Evolutionary conservation across 2,797 vertebrate genomes (phyloP).

Genomic region (Chelonia mydas): DNA sequence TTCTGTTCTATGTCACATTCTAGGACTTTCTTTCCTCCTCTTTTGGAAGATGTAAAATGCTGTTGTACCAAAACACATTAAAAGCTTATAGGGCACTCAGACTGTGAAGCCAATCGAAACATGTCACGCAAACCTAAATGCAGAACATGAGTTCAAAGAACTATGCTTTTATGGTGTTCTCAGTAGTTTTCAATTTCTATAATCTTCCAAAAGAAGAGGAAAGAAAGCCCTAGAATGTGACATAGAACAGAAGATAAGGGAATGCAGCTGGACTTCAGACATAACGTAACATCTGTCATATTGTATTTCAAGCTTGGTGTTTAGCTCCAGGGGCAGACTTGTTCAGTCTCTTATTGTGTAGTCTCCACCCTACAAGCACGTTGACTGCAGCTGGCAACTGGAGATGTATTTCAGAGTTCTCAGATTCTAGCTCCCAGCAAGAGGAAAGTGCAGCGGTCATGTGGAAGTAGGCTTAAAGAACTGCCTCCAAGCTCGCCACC

Average conservation of each 20-base stretch:
- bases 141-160: not conserved
- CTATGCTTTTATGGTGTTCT: not conserved
- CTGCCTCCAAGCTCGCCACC: not conserved
- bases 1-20: not conserved
- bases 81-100: not conserved
- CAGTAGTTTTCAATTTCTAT: not conserved
- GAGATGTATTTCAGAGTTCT: not conserved
- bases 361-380: not conserved
- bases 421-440: not conserved
- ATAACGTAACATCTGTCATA: not conserved
- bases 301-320: not conserved
- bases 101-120: not conserved
- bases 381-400: not conserved
- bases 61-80: slow-evolving; percentile 31
- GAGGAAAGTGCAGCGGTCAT: not conserved
- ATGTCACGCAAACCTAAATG: not conserved
- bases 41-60: not conserved
- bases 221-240: not conserved
- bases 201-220: not conserved
- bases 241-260: not conserved
- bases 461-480: not conserved
- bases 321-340: not conserved
- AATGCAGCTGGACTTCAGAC: slow-evolving; percentile 1
- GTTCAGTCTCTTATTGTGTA: not conserved
- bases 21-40: not conserved